Evolutionary conservation across 2,888 invertebrate species (phyloP), one percentile per base, ranked within the genome.

Genomic region (Parochlus steinenii): DNA sequence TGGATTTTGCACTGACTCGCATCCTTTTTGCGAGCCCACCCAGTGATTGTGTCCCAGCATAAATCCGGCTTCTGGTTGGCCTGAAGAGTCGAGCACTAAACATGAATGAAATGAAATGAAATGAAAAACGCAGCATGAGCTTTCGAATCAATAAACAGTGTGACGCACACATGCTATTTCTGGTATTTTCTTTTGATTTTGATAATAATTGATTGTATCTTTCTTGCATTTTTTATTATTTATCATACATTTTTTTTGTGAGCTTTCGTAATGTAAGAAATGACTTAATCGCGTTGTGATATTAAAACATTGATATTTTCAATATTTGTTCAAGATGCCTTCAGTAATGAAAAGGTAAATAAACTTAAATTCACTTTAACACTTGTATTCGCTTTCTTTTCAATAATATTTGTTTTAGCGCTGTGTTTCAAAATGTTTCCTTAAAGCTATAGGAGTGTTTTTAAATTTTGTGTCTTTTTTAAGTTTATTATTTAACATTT

Each of bases 1-100:
- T 3, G 58, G 56, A 16, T 45, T 44, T 22, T 51, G 49, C 0
- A 62, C 48, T 2, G 64, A 64, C 3, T 50, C 42, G 44, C 71
- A 71, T 11, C 66, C 64, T 24, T 53, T 53, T 25, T 54, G 56
- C 15, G 62, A 62, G 8, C 71, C 71, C 22, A 69, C 43, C 71
- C 71, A 71, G 33, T 62, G 64, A 49, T 69, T 71, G 41, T 70
- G 65, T 1, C 71, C 71, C 42, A 64, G 65, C 2, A 67, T 46
- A 45, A 71, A 70, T 3, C 69, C 69, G 0, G 65, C 46, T 2
- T 55, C 56, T 4, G 67, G 64, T 10, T 50, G 50, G 8, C 70
- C 71, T 34, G 69, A 70, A 4, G 69, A 59, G 47, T 71, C 71
- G 26, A 71, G 46, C 44, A 65, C 71, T 61, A 40, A 8, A 42